Base-by-base conservation (phyloP, 92 coral and sea anemone species). In the Zoanthus sociatus region DNA sequence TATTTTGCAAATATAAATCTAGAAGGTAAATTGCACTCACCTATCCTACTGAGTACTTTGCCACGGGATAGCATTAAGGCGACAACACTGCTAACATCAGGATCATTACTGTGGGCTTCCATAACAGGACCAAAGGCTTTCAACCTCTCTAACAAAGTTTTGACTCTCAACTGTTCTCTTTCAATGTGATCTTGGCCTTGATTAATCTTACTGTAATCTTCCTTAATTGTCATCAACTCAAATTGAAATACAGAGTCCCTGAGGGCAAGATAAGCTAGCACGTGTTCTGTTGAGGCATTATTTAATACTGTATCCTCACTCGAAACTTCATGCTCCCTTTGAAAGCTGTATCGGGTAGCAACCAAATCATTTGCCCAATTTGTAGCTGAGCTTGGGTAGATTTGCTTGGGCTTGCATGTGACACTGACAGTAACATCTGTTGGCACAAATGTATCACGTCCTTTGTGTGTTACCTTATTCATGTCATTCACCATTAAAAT, bases 281-380 rank as follows among this genome's bases (percentile, higher is more conserved):
- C 61, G 47, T 26, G 14, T 7, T 82, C 30, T 37, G 15, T 26
- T n/a, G 44, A 69, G 73, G 20, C 20, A 33, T 8, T 30, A 69
- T 2, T 69, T 31, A 7, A 26, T 73, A 31, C 71, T 3, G 74
- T 61, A 17, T 82, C 56, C 48, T 71, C 66, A 15, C 31, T 53
- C 18, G 31, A 1, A 60, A 13, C 76, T 71, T 90, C 93, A 73
- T 90, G 93, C 26, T 90, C n/a, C 93, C 8, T 76, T 71, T 78
- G 20, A 72, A 55, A 90, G 37, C 17, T 15, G 63, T 20, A 78
- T 73, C 93, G 64, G 15, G 82, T 51, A 7, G 90, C 93, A 18
- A 86, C 7, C 84, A 90, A 26, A 51, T 86, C 93, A 81, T 90
- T 86, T 15, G 63, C 31, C 93, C 93, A 90, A 78, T 90, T 90